Base-by-base conservation (phyloP, 2,113 vertebrate genomes). In the Chloroceryle aenea region DNA sequence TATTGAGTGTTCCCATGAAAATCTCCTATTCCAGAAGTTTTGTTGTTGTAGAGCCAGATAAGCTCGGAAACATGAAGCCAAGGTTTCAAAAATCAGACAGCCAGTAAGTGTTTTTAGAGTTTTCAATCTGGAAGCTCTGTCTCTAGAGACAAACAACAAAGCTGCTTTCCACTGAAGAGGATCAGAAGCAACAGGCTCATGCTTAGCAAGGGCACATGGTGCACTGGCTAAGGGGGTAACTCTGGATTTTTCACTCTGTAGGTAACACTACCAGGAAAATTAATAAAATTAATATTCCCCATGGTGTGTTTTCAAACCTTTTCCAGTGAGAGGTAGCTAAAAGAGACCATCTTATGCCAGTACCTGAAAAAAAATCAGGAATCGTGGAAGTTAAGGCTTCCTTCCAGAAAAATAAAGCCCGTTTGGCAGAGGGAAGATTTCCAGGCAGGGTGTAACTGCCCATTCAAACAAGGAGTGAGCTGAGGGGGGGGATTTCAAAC, bases 131-230 rank as follows among this genome's bases (percentile, higher is more conserved):
- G 32, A 87, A 85, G 84, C 20, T 13, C 45, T 40, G 29, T 58
- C 91, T 78, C 62, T 12, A 10, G 73, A 63, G 64, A 63, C 15
- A 56, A 30, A 29, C 0, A 6, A 21, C 0, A 6, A 43, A 82
- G 61, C 47, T 92, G 56, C 88, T 90, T 63, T 18, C 61, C 6
- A 0, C 29, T 14, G 32, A 42, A 77, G 26, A 66, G 55, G 26
- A 85, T 22, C 25, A 15, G 74, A 47, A 36, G 36, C 38, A 14
- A 21, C 0, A 0, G 26, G 38, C n/a, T 83, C 0, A 2, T 63
- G 59, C 81, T 53, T 7, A n/a, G 56, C 42, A 8, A 55, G 40
- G 85, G 63, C 40, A n/a, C 0, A 1, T 1, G 9, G 50, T 4
- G 27, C 6, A 2, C 1, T 3, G 53, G 47, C 58, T 17, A 25